Percentiles rank a stretch among this genome's conserved stretches.
Conservation (phyloP, 2,113 vertebrate species). For the Gasterosteus aculeatus region DNA sequence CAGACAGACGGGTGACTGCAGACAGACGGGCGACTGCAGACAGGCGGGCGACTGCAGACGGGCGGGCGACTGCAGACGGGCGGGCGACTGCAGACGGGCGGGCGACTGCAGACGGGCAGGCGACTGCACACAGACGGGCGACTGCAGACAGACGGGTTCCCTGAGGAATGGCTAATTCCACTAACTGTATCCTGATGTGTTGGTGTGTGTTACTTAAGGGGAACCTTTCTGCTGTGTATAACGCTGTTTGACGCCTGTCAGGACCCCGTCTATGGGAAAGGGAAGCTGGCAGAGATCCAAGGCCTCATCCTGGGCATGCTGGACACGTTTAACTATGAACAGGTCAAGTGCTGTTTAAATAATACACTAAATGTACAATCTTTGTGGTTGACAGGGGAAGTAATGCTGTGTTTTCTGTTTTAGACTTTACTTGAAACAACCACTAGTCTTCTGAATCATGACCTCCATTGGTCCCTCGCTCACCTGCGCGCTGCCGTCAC, state of each 20-base stretch:
- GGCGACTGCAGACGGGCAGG: no score
- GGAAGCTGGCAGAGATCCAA: constrained; percentile 96
- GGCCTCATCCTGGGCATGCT: constrained; percentile 96
- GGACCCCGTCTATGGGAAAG: constrained; percentile 97
- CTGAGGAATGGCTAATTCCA: no score
- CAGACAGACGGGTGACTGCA: no score
- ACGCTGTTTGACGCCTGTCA: constrained; percentile 53
- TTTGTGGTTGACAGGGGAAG: not conserved
- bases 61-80: no score
- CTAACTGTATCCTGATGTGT: not conserved
- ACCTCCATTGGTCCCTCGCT: constrained; percentile 97
- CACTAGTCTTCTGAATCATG: constrained; percentile 92
- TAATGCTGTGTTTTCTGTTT: constrained; percentile 7
- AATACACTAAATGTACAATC: not conserved
- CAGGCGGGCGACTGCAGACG: no score
- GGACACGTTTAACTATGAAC: constrained; percentile 97
- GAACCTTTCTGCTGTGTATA: not conserved
- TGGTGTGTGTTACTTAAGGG: not conserved
- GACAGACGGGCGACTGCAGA: no score
- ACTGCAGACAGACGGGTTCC: no score
- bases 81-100: no score
- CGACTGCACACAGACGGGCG: no score
- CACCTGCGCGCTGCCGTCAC: constrained; percentile 91
- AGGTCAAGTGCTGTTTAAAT: constrained; percentile 75
- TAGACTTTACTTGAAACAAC: constrained; percentile 96